These are phyloP conservation scores for Actenoides hombroni DNA, from an alignment of 2,113 vertebrate genomes.

Conservation along the genomic window DNA sequence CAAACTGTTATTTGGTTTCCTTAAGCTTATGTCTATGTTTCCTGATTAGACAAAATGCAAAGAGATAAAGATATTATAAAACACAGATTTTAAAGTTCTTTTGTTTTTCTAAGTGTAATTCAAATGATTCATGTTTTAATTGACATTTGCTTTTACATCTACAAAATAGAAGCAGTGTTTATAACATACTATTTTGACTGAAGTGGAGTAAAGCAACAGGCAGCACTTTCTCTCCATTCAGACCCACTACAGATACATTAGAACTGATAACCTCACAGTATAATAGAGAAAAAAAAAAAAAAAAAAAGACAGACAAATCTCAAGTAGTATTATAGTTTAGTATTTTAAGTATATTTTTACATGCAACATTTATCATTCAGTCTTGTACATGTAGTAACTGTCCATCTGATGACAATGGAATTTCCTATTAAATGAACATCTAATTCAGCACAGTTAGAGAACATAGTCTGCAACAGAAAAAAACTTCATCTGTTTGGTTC, in stretches of 20 bases:
- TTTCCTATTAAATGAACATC: neutral
- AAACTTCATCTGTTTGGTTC: neutral
- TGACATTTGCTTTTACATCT: neutral
- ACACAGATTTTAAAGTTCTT: neutral
- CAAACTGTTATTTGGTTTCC: neutral
- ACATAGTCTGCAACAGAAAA: neutral
- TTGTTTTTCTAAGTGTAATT: neutral
- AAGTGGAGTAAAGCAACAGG: neutral
- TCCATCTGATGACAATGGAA: neutral
- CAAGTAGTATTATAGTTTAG: neutral
- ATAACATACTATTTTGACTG: neutral
- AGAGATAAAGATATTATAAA: neutral
- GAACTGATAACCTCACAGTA: neutral
- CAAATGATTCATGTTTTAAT: neutral
- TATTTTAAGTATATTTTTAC: neutral
- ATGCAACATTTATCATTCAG: neutral
- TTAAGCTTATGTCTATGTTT: neutral
- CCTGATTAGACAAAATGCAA: neutral
- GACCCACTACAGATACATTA: neutral
- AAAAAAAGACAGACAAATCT: neutral
- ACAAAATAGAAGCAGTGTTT: neutral
- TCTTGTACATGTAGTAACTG: neutral
- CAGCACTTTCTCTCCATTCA: neutral
- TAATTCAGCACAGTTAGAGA: neutral
- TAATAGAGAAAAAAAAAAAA: neutral